Conservation (phyloP, 2,113 vertebrate genomes). For the Apteryx owenii region DNA sequence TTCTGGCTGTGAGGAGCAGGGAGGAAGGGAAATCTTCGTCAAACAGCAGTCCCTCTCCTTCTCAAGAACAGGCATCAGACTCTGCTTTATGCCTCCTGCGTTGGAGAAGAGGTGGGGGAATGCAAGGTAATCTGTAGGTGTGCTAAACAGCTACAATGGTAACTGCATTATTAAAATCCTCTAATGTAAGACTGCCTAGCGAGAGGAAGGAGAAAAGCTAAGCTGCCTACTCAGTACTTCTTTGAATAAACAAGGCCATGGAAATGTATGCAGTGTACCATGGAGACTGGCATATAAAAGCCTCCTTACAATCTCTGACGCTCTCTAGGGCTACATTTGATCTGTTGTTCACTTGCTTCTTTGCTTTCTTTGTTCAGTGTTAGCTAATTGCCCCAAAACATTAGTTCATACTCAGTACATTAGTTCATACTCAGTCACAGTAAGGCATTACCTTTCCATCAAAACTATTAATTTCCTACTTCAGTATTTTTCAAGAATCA, state of each 20-base stretch:
- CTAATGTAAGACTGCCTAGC: constrained; percentile 41
- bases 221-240: constrained; percentile 52
- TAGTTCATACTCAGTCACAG: neutral
- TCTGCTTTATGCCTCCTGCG: neutral
- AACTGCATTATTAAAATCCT: constrained; percentile 56
- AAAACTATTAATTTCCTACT: neutral
- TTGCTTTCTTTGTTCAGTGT: neutral
- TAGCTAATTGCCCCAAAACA: neutral
- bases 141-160: constrained; percentile 34
- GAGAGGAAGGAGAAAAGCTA: constrained; percentile 48
- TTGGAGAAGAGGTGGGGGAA: neutral
- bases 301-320: neutral
- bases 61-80: neutral
- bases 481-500: neutral
- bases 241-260: constrained; percentile 48
- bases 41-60: neutral
- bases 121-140: constrained; percentile 31
- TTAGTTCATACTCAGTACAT: neutral
- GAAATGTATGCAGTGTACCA: constrained; percentile 39
- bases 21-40: neutral
- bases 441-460: neutral
- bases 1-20: neutral
- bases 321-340: neutral
- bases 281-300: constrained; percentile 32
- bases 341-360: neutral